These are phyloP conservation scores for Gonioctena quinquepunctata DNA, from an alignment of 1,140 invertebrate species.

Conservation along the genomic window DNA sequence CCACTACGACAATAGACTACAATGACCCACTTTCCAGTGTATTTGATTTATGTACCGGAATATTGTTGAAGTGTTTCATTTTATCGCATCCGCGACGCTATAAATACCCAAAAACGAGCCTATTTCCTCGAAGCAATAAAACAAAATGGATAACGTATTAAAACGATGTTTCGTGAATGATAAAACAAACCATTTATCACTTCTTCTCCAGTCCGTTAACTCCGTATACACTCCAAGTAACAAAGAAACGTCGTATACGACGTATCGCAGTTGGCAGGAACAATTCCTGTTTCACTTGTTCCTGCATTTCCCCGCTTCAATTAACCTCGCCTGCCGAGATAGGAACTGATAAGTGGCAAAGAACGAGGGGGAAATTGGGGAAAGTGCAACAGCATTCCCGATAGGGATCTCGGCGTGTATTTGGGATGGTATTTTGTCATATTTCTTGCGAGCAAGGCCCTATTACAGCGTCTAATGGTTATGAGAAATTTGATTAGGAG, in stretches of 20 bases:
- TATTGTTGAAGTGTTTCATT: too few species aligned
- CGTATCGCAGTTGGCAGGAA: conserved; percentile 2
- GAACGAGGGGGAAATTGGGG: background rate
- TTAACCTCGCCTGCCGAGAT: background rate
- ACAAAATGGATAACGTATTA: background rate
- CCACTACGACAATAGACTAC: too few species aligned
- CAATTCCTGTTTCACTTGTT: conserved; percentile 1
- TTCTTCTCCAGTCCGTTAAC: background rate
- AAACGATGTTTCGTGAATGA: background rate
- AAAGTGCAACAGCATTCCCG: background rate
- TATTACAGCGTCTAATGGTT: conserved; percentile 4
- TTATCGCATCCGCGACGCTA: background rate
- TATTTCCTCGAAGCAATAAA: background rate
- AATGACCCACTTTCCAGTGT: too few species aligned
- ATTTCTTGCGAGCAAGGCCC: background rate
- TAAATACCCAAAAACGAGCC: background rate
- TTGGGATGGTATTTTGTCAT: background rate
- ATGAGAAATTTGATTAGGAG: conserved; percentile 2
- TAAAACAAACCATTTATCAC: conserved; percentile 8
- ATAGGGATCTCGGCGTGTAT: background rate
- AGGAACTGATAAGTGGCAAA: background rate
- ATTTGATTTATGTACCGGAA: too few species aligned
- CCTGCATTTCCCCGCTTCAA: background rate
- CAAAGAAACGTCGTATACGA: background rate
- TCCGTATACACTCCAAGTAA: background rate